Percentiles rank a stretch among this genome's conserved stretches.
Conservation (phyloP, 2,113 vertebrate species). For the Carollia perspicillata region DNA sequence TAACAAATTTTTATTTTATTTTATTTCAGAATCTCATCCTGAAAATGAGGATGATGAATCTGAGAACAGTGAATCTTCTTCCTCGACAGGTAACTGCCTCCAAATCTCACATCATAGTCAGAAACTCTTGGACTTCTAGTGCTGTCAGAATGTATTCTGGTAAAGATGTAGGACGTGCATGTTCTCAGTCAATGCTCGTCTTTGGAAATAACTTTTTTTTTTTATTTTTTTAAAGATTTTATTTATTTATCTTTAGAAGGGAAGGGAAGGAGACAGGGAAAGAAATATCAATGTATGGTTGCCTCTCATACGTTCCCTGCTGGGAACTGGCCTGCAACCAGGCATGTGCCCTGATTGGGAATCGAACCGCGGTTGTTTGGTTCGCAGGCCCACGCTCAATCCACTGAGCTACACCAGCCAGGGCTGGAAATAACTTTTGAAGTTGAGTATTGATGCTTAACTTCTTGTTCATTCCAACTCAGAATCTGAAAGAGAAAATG, state of each 20-base stretch:
- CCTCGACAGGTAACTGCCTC: neutral
- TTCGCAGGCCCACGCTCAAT: too few relatives aligned
- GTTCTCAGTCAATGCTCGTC: neutral
- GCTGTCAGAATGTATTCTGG: neutral
- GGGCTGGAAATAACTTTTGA: neutral
- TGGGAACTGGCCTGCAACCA: too few relatives aligned
- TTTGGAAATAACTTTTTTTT: neutral
- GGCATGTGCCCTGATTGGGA: too few relatives aligned
- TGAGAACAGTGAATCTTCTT: neutral
- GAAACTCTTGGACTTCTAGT: neutral
- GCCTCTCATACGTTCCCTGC: too few relatives aligned
- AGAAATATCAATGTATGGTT: too few relatives aligned
- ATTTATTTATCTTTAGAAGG: too few relatives aligned
- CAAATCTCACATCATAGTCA: neutral
- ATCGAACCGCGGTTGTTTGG: too few relatives aligned
- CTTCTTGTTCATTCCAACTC: neutral
- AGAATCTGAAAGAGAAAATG: slow-evolving; percentile 1
- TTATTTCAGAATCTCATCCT: neutral
- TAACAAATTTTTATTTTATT: neutral
- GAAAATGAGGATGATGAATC: neutral
- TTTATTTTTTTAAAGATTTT: too few relatives aligned
- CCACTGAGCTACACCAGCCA: too few relatives aligned
- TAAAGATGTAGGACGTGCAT: neutral
- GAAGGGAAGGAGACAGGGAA: too few relatives aligned
- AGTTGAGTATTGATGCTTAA: neutral